A percentile compares a stretch with the other conserved stretches of the same genome.
Conservation (phyloP, 2,888 invertebrate species). For the Phoronis australis region DNA sequence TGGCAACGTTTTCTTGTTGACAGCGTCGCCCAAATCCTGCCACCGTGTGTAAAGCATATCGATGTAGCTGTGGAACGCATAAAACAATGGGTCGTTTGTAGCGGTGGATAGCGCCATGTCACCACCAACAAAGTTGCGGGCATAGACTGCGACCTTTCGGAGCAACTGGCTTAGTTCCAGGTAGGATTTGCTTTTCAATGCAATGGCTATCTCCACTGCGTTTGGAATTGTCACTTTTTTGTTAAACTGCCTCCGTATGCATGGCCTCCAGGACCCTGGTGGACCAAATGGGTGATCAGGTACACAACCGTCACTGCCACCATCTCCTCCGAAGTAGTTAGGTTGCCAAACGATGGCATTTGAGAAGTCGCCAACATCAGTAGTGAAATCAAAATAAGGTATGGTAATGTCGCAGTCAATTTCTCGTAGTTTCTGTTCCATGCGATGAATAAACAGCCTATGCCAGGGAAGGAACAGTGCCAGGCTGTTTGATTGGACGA, state of each 20-base stretch:
- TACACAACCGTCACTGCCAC: conserved; percentile 32
- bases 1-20: conserved; percentile 36
- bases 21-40: conserved; percentile 18
- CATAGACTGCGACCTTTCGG: conserved; percentile 32
- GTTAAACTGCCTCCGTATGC: conserved; percentile 41
- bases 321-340: conserved; percentile 43
- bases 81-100: conserved; percentile 40
- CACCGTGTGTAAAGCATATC: conserved; percentile 42
- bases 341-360: conserved; percentile 46
- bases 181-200: conserved; percentile 33
- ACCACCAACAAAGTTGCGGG: conserved; percentile 39
- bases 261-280: conserved; percentile 35
- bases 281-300: conserved; percentile 42
- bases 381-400: conserved; percentile 49
- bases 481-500: conserved; percentile 39
- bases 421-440: conserved; percentile 42
- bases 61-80: conserved; percentile 33
- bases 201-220: conserved; percentile 32
- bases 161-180: conserved; percentile 36
- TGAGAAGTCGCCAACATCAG: conserved; percentile 39
- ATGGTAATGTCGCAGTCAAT: conserved; percentile 41
- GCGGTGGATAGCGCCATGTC: conserved; percentile 37
- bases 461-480: conserved; percentile 46
- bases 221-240: conserved; percentile 31
- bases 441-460: conserved; percentile 33